Conservation (phyloP, 1,140 invertebrate genomes). For the Drosophila nannoptera region DNA sequence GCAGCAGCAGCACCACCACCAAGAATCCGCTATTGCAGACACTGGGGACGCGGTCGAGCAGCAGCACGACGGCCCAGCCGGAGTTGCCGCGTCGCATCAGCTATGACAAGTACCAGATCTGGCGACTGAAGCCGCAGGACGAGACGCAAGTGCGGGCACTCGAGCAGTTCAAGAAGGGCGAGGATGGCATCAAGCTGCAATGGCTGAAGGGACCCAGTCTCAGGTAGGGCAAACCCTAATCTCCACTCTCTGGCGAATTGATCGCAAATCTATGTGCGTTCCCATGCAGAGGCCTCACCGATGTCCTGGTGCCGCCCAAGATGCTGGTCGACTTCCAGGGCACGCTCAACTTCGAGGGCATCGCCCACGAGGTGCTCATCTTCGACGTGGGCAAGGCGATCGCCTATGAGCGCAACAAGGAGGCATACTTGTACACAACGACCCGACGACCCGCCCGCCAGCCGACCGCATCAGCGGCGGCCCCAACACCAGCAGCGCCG, state of each 20-base stretch:
- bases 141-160: slow-evolving; percentile 61
- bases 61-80: slow-evolving; percentile 39
- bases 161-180: slow-evolving; percentile 67
- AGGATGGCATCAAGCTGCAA: slow-evolving; percentile 72
- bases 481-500: neutral
- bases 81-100: slow-evolving; percentile 49
- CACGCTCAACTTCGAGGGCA: slow-evolving; percentile 82
- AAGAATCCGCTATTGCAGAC: slow-evolving; percentile 62
- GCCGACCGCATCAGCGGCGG: neutral
- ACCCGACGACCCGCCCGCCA: slow-evolving; percentile 45
- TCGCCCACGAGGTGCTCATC: slow-evolving; percentile 85
- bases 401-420: slow-evolving; percentile 80
- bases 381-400: slow-evolving; percentile 87
- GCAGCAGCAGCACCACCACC: slow-evolving; percentile 39
- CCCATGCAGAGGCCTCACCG: slow-evolving; percentile 82
- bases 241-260: neutral
- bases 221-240: slow-evolving; percentile 42
- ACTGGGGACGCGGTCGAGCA: slow-evolving; percentile 41
- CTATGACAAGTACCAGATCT: slow-evolving; percentile 78
- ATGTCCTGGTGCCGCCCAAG: slow-evolving; percentile 85
- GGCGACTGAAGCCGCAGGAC: slow-evolving; percentile 69
- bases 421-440: slow-evolving; percentile 57
- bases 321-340: slow-evolving; percentile 83
- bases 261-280: neutral
- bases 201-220: slow-evolving; percentile 77